Evolutionary conservation across 2,888 invertebrate genomes (phyloP).

Genomic region (Agrotis clavis): DNA sequence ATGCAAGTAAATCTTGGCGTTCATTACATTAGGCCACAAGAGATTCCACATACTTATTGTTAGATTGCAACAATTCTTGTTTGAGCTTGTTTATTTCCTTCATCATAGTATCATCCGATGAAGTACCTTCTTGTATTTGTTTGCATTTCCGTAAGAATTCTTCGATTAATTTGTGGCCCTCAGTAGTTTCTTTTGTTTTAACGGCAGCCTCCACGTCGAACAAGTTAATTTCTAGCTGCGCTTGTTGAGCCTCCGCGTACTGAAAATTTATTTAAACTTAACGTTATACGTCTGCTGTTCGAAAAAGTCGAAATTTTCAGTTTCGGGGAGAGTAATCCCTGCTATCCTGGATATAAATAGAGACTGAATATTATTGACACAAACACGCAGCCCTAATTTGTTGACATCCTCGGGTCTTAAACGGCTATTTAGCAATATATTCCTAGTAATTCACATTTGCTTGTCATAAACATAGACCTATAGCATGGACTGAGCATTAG

Average conservation of each 20-base stretch:
- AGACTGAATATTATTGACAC: no score
- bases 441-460: no score
- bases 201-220: constrained; percentile 81
- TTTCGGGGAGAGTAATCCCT: no score
- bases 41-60: constrained; percentile 83
- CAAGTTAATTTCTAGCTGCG: constrained; percentile 92
- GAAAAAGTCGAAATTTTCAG: no score
- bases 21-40: constrained; percentile 69
- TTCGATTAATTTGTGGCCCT: constrained; percentile 81
- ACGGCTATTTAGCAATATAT: no score
- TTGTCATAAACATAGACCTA: no score
- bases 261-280: constrained; percentile 78
- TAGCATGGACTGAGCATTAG: no score
- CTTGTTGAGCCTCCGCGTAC: constrained; percentile 94
- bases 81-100: constrained; percentile 79
- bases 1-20: constrained; percentile 7
- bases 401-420: no score
- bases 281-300: no score
- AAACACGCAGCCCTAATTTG: no score
- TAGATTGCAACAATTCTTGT: constrained; percentile 73
- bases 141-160: constrained; percentile 85
- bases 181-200: constrained; percentile 77
- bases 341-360: no score
- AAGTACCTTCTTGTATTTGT: constrained; percentile 74
- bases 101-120: constrained; percentile 79